phyloP scores from a whole-genome alignment of 2,797 vertebrate genomes.

The Chelon auratus region DNA sequence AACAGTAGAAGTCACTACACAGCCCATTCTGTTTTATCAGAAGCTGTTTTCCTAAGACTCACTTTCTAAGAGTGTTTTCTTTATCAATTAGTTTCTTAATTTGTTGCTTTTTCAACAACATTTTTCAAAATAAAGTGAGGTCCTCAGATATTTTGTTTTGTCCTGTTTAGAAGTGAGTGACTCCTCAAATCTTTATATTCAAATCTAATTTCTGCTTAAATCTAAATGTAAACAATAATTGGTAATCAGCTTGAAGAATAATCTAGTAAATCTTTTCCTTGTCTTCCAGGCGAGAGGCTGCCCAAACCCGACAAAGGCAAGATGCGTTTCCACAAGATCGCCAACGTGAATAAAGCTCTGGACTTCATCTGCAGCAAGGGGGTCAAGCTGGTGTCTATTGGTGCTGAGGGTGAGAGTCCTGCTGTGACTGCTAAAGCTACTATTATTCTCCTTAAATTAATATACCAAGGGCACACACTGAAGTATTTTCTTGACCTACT shows the following conservation, averaged over 20 bases:
- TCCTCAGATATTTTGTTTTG: no score
- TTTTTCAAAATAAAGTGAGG: no score
- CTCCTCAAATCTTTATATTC: no score
- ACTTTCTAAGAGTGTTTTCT: no score
- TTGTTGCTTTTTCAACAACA: no score
- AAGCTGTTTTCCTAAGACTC: no score
- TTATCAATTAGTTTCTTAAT: no score
- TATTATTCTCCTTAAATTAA: background rate
- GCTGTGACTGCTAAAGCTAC: background rate
- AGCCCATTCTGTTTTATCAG: no score
- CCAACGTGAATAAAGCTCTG: slow-evolving; percentile 94
- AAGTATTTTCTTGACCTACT: slow-evolving; percentile 8
- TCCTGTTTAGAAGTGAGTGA: no score
- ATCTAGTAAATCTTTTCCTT: background rate
- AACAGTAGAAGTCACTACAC: no score
- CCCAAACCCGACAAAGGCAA: slow-evolving; percentile 95
- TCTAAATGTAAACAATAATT: background rate
- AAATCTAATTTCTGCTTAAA: background rate
- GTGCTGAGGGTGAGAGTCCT: slow-evolving; percentile 87
- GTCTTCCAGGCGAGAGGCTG: slow-evolving; percentile 88
- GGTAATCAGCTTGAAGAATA: background rate
- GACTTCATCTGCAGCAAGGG: slow-evolving; percentile 95
- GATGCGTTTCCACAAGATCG: slow-evolving; percentile 96
- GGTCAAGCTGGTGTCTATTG: slow-evolving; percentile 93
- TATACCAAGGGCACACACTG: slow-evolving; percentile 18